Conservation (phyloP, 2,888 invertebrate genomes). For the Drosophila eohydei region DNA sequence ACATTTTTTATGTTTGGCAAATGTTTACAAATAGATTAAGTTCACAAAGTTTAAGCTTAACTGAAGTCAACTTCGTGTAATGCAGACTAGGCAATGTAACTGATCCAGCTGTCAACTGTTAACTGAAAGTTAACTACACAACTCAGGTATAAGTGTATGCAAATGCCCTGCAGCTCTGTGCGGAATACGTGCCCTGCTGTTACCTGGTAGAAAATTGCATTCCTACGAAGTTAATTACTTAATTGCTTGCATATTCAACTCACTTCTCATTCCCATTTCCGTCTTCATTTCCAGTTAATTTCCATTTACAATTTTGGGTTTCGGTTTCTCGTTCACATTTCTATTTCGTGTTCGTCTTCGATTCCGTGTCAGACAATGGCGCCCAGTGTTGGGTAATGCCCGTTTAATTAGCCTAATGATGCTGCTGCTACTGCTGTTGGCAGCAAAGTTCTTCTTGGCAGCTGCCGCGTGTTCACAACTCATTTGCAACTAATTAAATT, state of each 20-base stretch:
- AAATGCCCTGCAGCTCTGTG: background rate
- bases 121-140: background rate
- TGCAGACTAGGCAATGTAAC: background rate
- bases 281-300: background rate
- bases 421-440: conserved; percentile 6
- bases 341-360: conserved; percentile 8
- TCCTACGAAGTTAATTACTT: conserved; percentile 1
- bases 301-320: conserved; percentile 3
- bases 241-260: conserved; percentile 7
- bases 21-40: background rate
- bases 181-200: background rate
- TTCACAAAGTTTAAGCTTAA: background rate
- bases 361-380: conserved; percentile 5
- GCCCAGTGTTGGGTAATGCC: conserved; percentile 46
- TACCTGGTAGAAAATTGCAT: background rate
- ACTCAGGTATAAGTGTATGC: background rate
- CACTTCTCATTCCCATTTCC: background rate
- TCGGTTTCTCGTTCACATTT: conserved; percentile 5
- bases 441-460: conserved; percentile 37
- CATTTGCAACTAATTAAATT: conserved; percentile 71
- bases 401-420: conserved; percentile 60
- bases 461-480: conserved; percentile 51
- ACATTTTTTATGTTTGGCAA: background rate
- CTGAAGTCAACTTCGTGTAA: background rate
- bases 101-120: background rate